These are phyloP conservation scores for Cataglyphis rosenhaueri DNA, from an alignment of 2,888 invertebrate species.

Conservation along the genomic window DNA sequence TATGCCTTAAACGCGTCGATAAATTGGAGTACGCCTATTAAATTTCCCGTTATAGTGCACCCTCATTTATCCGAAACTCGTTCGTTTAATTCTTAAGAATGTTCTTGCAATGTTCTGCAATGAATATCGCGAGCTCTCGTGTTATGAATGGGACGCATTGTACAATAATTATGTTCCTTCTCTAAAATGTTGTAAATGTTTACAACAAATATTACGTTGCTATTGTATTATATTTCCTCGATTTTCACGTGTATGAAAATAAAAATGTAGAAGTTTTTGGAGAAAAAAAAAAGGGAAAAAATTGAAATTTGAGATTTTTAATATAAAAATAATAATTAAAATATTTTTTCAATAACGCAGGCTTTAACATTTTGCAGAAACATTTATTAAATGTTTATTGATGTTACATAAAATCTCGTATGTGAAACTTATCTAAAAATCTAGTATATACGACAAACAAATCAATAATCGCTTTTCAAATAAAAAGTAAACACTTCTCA, in stretches of 20 bases:
- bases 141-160: background rate
- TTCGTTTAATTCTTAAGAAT: constrained; percentile 11
- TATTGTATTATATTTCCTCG: background rate
- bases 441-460: background rate
- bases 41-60: constrained; percentile 41
- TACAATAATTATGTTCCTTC: background rate
- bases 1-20: constrained; percentile 51
- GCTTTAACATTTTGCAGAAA: background rate
- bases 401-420: constrained; percentile 12
- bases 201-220: too few species aligned
- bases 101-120: background rate
- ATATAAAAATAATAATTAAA: constrained; percentile 5
- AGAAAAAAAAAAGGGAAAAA: background rate
- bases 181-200: background rate
- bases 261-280: background rate
- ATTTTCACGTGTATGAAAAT: constrained; percentile 14
- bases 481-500: background rate
- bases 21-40: constrained; percentile 53
- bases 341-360: constrained; percentile 12
- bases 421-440: constrained; percentile 1
- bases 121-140: background rate
- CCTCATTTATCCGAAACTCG: constrained; percentile 30
- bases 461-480: background rate
- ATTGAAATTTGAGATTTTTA: constrained; percentile 2
- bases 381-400: constrained; percentile 1